phyloP scores from a whole-genome alignment of 2,888 invertebrate genomes.

The Acleris emargana region DNA sequence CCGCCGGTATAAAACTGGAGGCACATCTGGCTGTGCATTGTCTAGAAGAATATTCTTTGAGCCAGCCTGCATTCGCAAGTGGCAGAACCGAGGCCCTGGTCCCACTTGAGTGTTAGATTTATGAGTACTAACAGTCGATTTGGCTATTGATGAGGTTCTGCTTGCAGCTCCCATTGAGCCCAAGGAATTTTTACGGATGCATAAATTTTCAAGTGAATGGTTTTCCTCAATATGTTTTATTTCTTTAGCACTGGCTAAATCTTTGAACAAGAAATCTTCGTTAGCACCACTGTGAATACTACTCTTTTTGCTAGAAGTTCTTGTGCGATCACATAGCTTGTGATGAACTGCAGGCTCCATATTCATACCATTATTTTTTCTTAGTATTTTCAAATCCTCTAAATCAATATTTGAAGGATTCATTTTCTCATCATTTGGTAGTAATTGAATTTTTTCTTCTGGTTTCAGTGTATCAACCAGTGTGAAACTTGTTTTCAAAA shows the following conservation, averaged over 20 bases:
- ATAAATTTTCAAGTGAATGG: constrained; percentile 53
- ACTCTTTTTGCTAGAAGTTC: constrained; percentile 74
- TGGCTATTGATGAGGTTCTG: constrained; percentile 76
- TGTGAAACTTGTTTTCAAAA: constrained; percentile 49
- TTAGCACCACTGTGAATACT: constrained; percentile 64
- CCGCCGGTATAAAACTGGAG: constrained; percentile 89
- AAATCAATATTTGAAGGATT: constrained; percentile 45
- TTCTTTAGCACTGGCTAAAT: constrained; percentile 56
- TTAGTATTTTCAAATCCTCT: constrained; percentile 57
- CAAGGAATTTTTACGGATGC: constrained; percentile 68
- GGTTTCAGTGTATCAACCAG: constrained; percentile 51
- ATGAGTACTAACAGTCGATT: constrained; percentile 78
- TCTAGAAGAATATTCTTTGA: constrained; percentile 92
- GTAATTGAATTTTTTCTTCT: constrained; percentile 51
- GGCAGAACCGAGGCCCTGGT: constrained; percentile 89
- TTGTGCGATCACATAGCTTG: constrained; percentile 83
- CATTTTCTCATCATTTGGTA: constrained; percentile 51
- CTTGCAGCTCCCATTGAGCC: constrained; percentile 77
- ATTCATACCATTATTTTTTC: constrained; percentile 57
- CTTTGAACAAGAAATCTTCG: constrained; percentile 68
- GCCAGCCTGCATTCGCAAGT: constrained; percentile 89
- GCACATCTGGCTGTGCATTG: constrained; percentile 88
- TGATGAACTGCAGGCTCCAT: constrained; percentile 84
- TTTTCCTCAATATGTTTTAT: constrained; percentile 56
- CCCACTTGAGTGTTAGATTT: constrained; percentile 78